Evolutionary conservation across 1,140 invertebrate species (phyloP).

Genomic region (Mercenaria mercenaria): DNA sequence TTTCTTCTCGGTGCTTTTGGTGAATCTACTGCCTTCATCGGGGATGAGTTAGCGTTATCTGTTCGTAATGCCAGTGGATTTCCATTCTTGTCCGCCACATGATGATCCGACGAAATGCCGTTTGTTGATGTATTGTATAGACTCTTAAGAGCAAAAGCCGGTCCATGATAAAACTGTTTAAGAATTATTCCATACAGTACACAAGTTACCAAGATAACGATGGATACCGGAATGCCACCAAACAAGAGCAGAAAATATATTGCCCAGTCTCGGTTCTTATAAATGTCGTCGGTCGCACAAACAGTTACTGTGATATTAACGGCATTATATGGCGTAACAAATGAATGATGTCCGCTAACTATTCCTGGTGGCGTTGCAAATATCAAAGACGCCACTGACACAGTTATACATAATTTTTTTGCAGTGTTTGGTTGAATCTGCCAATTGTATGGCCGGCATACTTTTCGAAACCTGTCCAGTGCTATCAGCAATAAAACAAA

Average conservation of each 20-base stretch:
- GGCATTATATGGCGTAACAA: conserved; percentile 54
- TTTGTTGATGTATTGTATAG: conserved; percentile 7
- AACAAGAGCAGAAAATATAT: conserved; percentile 45
- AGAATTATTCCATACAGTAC: conserved; percentile 48
- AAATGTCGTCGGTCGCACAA: conserved; percentile 54
- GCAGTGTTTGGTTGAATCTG: conserved; percentile 53
- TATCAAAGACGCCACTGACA: conserved; percentile 22
- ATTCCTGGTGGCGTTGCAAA: conserved; percentile 56
- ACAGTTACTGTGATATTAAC: conserved; percentile 58
- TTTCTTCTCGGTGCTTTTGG: background rate
- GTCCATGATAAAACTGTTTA: conserved; percentile 38
- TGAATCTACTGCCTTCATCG: background rate
- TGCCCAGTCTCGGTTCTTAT: conserved; percentile 51
- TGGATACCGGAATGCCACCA: conserved; percentile 54
- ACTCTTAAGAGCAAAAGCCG: conserved; percentile 1
- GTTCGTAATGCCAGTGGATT: background rate
- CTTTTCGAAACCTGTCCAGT: conserved; percentile 57
- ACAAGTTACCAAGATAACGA: conserved; percentile 52
- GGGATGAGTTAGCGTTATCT: background rate
- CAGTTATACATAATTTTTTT: conserved; percentile 43
- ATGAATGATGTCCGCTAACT: conserved; percentile 52
- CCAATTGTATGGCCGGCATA: conserved; percentile 60
- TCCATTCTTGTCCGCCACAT: background rate
- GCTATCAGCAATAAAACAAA: conserved; percentile 43
- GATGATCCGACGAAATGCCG: background rate